These are phyloP conservation scores for Phaedon cochleariae DNA, from an alignment of 2,888 invertebrate genomes.

Conservation along the genomic window DNA sequence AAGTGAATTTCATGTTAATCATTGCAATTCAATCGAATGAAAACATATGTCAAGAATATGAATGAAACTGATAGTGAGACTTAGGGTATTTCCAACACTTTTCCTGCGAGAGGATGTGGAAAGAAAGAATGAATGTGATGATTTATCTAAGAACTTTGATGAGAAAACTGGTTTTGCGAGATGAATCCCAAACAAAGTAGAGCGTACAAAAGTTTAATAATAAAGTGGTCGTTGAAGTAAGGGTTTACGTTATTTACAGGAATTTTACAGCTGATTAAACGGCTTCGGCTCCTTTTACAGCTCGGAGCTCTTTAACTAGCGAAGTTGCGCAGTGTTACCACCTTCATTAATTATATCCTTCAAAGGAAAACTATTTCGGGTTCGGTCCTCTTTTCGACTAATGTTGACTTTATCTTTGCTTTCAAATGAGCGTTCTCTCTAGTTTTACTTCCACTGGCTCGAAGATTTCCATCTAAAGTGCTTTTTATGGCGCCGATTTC, in stretches of 20 bases:
- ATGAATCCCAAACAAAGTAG: background rate
- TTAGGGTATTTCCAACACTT: no score
- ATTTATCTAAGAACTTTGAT: background rate
- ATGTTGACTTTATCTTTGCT: constrained; percentile 35
- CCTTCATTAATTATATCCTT: constrained; percentile 44
- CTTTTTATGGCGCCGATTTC: constrained; percentile 18
- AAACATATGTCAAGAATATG: no score
- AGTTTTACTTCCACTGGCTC: constrained; percentile 21
- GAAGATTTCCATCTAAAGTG: constrained; percentile 29
- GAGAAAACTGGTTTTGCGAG: background rate
- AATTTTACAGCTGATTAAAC: constrained; percentile 48
- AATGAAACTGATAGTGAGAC: no score
- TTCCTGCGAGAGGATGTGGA: no score
- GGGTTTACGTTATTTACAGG: constrained; percentile 40
- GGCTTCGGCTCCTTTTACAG: constrained; percentile 40
- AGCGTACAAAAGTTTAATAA: constrained; percentile 25
- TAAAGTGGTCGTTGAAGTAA: constrained; percentile 27
- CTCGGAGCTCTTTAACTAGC: constrained; percentile 39
- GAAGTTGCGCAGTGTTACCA: constrained; percentile 41
- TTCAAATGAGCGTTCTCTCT: constrained; percentile 22
- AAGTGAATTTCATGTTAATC: no score
- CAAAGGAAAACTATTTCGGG: constrained; percentile 44
- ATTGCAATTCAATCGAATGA: no score
- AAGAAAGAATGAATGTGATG: no score
- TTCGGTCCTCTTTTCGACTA: constrained; percentile 30